Evolutionary conservation across 2,888 invertebrate genomes (phyloP).

Genomic region (Gibbula magus): DNA sequence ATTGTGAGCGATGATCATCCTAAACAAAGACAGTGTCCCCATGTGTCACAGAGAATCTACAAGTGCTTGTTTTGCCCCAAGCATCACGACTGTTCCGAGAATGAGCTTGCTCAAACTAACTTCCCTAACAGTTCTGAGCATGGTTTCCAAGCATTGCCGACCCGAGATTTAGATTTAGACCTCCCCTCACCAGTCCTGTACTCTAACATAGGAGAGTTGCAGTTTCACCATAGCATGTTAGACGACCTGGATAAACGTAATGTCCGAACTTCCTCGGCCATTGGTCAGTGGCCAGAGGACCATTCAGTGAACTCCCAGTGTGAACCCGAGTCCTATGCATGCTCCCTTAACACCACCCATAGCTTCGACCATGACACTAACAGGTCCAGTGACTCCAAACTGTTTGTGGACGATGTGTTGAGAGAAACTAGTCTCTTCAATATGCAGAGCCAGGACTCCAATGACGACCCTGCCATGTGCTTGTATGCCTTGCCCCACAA

Average conservation of each 20-base stretch:
- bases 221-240: neutral
- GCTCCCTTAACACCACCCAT: neutral
- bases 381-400: neutral
- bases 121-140: neutral
- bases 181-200: neutral
- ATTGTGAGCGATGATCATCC: neutral
- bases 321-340: neutral
- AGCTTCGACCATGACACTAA: slow-evolving; percentile 1
- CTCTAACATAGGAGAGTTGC: slow-evolving; percentile 10
- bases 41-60: slow-evolving; percentile 4
- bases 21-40: neutral
- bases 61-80: neutral
- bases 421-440: neutral
- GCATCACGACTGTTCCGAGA: neutral
- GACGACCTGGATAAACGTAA: neutral
- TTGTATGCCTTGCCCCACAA: neutral
- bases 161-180: neutral
- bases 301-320: neutral
- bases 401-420: neutral
- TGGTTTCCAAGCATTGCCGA: neutral
- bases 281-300: neutral
- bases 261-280: neutral
- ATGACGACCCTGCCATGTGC: neutral
- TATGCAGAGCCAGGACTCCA: neutral
- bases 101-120: neutral